A percentile compares a stretch with the other conserved stretches of the same genome.
Evolutionary conservation across 2,797 vertebrate genomes (phyloP).

Genomic region (Gephyroberyx darwinii): DNA sequence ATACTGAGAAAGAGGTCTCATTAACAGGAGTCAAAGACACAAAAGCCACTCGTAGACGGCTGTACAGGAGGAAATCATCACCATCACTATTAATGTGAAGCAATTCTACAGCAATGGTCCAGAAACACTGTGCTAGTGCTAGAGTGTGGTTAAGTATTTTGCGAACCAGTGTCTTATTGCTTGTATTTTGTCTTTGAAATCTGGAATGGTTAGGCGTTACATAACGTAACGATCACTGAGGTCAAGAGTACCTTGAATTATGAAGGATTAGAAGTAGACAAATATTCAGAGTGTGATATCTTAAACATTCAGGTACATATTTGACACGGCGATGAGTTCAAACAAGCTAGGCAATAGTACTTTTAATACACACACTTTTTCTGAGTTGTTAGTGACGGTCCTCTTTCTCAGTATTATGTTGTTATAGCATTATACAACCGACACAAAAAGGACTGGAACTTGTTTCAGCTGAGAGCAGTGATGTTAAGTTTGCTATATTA

Average conservation of each 20-base stretch:
- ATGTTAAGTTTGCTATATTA: conserved; percentile 83
- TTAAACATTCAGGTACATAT: conserved; percentile 13
- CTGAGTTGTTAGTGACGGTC: conserved; percentile 45
- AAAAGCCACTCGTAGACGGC: conserved; percentile 4
- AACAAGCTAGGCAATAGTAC: conserved; percentile 12
- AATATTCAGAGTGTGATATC: conserved; percentile 13
- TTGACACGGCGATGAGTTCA: neutral
- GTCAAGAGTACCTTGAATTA: neutral
- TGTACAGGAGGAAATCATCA: conserved; percentile 19
- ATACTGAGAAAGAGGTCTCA: conserved; percentile 74
- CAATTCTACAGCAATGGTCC: conserved; percentile 1
- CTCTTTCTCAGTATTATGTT: conserved; percentile 72
- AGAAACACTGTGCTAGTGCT: neutral
- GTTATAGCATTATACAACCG: conserved; percentile 64
- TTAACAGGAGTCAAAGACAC: neutral
- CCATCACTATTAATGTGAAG: neutral
- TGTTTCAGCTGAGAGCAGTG: conserved; percentile 74
- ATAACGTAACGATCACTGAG: conserved; percentile 3
- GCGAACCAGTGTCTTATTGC: conserved; percentile 51
- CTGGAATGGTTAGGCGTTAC: neutral
- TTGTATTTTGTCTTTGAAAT: conserved; percentile 40
- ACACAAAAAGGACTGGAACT: conserved; percentile 68
- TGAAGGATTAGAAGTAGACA: neutral
- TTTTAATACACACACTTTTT: neutral
- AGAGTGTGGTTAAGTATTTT: neutral